Evolutionary conservation across 2,113 vertebrate genomes (phyloP).

Genomic region (Lepisosteus oculatus): DNA sequence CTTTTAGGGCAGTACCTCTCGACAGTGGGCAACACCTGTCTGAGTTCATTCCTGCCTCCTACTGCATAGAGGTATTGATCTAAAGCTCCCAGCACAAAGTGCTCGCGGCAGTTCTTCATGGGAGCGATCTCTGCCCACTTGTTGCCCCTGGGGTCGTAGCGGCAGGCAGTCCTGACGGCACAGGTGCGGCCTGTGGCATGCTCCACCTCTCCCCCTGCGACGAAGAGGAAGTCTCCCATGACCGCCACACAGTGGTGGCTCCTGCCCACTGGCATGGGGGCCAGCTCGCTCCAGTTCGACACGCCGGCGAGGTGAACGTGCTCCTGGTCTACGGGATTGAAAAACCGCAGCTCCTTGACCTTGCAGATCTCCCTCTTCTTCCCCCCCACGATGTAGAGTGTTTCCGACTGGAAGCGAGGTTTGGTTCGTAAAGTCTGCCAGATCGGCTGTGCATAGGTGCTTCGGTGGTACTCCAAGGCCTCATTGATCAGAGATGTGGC

Average conservation of each 20-base stretch:
- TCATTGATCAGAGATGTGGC: slow-evolving; percentile 82
- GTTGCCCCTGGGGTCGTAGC: slow-evolving; percentile 86
- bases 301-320: slow-evolving; percentile 78
- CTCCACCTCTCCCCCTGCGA: slow-evolving; percentile 89
- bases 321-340: slow-evolving; percentile 85
- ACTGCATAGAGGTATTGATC: slow-evolving; percentile 86
- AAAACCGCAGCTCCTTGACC: slow-evolving; percentile 87
- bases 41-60: slow-evolving; percentile 88
- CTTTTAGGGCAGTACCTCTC: slow-evolving; percentile 92
- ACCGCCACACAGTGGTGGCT: slow-evolving; percentile 95
- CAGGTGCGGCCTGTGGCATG: slow-evolving; percentile 83
- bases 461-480: slow-evolving; percentile 88
- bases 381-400: slow-evolving; percentile 87
- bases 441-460: slow-evolving; percentile 85
- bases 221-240: slow-evolving; percentile 94
- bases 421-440: slow-evolving; percentile 85
- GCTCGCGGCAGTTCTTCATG: slow-evolving; percentile 95
- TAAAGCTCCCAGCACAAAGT: slow-evolving; percentile 88
- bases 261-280: slow-evolving; percentile 83
- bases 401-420: slow-evolving; percentile 88
- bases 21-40: slow-evolving; percentile 90
- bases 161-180: slow-evolving; percentile 86
- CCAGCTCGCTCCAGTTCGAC: slow-evolving; percentile 91
- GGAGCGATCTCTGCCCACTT: slow-evolving; percentile 90
- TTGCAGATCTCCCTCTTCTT: slow-evolving; percentile 88